These are phyloP conservation scores for Chiropotes sagulatus DNA, from an alignment of 2,797 vertebrate species.

Conservation along the genomic window DNA sequence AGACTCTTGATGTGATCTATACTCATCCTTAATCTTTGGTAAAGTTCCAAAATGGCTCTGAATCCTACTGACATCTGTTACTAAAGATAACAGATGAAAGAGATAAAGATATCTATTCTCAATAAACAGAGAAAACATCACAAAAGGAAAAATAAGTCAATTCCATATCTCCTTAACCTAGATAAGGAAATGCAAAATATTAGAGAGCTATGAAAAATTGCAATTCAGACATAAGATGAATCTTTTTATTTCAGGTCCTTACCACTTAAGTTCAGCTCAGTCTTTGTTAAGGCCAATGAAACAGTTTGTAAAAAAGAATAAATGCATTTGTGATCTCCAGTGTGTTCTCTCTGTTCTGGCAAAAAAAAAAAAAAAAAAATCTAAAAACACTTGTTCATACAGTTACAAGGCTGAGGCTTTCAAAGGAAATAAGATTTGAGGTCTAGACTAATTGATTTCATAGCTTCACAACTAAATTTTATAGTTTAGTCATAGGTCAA, in stretches of 20 bases:
- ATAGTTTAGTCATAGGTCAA: not conserved
- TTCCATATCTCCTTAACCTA: not conserved
- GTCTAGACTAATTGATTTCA: not conserved
- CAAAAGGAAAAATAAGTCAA: constrained; percentile 24
- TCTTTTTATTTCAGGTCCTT: constrained; percentile 36
- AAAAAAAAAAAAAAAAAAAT: not conserved
- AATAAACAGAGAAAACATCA: not conserved
- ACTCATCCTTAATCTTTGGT: not conserved
- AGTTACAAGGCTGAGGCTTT: not conserved
- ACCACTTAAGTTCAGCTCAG: not conserved
- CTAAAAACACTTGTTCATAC: not conserved
- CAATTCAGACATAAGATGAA: not conserved
- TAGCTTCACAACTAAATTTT: not conserved
- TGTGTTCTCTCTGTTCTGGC: not conserved
- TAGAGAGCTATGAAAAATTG: not conserved
- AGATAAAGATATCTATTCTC: not conserved
- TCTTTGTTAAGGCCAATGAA: constrained; percentile 30
- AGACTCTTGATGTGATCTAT: not conserved
- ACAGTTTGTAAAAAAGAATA: not conserved
- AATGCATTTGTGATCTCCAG: not conserved
- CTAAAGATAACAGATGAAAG: not conserved
- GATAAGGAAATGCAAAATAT: not conserved
- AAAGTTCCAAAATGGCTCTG: not conserved
- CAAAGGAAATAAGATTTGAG: not conserved
- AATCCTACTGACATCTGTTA: not conserved